Percentiles rank a stretch among this genome's conserved stretches.
Evolutionary conservation across 2,888 invertebrate genomes (phyloP).

Genomic region (Chaetogeoica ovagalla): DNA sequence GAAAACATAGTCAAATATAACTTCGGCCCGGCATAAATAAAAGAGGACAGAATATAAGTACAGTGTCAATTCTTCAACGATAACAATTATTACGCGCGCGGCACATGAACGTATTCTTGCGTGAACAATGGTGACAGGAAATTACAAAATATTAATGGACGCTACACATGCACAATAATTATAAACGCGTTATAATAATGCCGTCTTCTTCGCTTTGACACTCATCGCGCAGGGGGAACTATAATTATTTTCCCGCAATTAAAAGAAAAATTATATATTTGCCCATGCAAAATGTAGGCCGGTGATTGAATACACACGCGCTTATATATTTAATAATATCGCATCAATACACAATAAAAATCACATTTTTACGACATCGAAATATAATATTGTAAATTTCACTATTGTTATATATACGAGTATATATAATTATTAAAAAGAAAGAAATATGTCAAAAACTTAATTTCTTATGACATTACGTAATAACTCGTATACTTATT

Average conservation of each 20-base stretch:
- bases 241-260: background rate
- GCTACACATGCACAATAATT: slow-evolving; percentile 13
- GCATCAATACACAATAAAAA: background rate
- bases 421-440: background rate
- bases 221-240: background rate
- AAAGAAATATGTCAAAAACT: background rate
- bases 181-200: background rate
- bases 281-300: background rate
- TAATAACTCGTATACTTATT: background rate
- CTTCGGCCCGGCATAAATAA: background rate
- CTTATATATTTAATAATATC: background rate
- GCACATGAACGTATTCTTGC: slow-evolving; percentile 8
- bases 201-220: slow-evolving; percentile 5
- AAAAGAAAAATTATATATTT: background rate
- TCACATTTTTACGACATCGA: background rate
- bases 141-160: slow-evolving; percentile 22
- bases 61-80: background rate
- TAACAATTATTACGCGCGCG: slow-evolving; percentile 7
- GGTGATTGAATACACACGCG: background rate
- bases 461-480: background rate
- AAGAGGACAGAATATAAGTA: background rate
- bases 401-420: too few relatives aligned
- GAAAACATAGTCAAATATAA: background rate
- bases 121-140: slow-evolving; percentile 28
- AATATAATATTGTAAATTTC: background rate